phyloP scores from a whole-genome alignment of 2,888 invertebrate genomes.

The Homarus gammarus region DNA sequence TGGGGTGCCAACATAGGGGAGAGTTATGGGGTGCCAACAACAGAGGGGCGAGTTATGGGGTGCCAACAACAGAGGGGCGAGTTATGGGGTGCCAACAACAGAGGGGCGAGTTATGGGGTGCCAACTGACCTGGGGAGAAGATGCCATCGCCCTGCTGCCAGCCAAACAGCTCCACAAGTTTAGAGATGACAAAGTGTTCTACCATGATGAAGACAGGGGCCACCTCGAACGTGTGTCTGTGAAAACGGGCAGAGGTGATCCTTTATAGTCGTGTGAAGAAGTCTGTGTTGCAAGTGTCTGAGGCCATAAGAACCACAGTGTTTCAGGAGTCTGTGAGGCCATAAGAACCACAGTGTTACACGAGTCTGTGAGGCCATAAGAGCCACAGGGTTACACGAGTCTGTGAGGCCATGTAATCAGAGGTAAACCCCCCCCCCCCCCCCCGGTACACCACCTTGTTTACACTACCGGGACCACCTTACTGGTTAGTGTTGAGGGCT shows the following conservation, averaged over 20 bases:
- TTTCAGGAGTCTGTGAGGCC: no score
- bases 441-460: background rate
- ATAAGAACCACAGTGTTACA: no score
- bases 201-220: conserved; percentile 99
- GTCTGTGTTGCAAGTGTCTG: background rate
- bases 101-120: no score
- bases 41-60: no score
- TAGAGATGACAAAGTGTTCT: conserved; percentile 95
- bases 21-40: no score
- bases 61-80: no score
- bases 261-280: background rate
- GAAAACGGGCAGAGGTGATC: background rate
- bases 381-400: background rate
- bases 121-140: conserved; percentile 88
- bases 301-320: background rate
- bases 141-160: conserved; percentile 89
- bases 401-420: background rate
- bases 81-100: no score
- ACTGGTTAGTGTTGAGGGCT: conserved; percentile 77
- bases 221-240: conserved; percentile 91
- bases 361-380: no score
- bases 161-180: conserved; percentile 96
- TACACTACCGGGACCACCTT: background rate
- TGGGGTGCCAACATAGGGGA: no score
- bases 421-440: background rate